Conservation (phyloP, 2,113 vertebrate species). For the Stigmatopora nigra region DNA sequence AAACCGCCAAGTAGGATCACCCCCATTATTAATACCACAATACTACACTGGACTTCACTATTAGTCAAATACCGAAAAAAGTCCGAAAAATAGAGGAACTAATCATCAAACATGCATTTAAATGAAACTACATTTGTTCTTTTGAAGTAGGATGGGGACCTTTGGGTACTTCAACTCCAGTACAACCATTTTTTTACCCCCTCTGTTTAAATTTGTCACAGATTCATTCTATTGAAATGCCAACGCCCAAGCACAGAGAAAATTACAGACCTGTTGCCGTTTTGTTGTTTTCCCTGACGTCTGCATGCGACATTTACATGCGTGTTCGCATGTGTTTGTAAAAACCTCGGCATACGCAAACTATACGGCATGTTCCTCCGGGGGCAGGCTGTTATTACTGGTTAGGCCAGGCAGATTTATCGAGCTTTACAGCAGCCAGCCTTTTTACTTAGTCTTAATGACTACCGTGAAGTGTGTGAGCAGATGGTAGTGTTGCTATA, state of each 20-base stretch:
- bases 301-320: conserved; percentile 41
- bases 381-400: conserved; percentile 39
- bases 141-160: no score
- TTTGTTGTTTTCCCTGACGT: conserved; percentile 11
- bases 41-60: no score
- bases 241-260: conserved; percentile 10
- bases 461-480: conserved; percentile 42
- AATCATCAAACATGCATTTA: no score
- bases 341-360: conserved; percentile 29
- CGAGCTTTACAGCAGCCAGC: conserved; percentile 38
- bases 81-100: no score
- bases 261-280: conserved; percentile 7
- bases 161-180: neutral
- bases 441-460: conserved; percentile 59
- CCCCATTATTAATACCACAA: no score
- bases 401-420: conserved; percentile 48
- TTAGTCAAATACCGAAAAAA: no score
- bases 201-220: neutral
- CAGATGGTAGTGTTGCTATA: conserved; percentile 46
- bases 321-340: conserved; percentile 18
- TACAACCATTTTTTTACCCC: neutral
- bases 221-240: conserved; percentile 4
- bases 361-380: conserved; percentile 26
- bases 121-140: no score
- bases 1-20: no score